Conservation (phyloP, 2,797 vertebrate species). For the Tympanoctomys barrerae region DNA sequence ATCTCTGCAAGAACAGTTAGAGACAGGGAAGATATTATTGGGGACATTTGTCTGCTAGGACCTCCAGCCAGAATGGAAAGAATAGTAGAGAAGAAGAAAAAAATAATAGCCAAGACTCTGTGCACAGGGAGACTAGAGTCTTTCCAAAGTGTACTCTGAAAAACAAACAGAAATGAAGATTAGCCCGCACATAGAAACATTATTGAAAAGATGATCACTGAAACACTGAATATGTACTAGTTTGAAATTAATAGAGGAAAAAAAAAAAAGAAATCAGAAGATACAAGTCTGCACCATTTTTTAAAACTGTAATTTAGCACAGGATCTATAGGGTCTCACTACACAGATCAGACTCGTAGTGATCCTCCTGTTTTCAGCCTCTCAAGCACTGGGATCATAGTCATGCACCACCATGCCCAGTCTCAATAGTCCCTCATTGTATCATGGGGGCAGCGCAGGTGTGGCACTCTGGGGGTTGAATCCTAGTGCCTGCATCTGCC, state of each 20-base stretch:
- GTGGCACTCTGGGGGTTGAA: too few relatives aligned
- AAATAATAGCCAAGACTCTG: not conserved
- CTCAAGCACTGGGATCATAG: too few relatives aligned
- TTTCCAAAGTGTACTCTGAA: not conserved
- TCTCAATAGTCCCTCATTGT: too few relatives aligned
- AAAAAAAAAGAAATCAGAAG: not conserved
- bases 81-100: not conserved
- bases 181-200: not conserved
- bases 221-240: slow-evolving; percentile 18
- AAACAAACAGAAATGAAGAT: not conserved
- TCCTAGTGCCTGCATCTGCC: too few relatives aligned
- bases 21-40: not conserved
- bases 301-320: too few relatives aligned
- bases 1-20: not conserved
- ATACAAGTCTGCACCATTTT: not conserved
- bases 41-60: not conserved
- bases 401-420: too few relatives aligned
- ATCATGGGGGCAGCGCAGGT: too few relatives aligned
- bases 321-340: too few relatives aligned
- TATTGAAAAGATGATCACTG: slow-evolving; percentile 25
- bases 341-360: too few relatives aligned
- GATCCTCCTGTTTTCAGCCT: too few relatives aligned
- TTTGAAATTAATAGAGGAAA: slow-evolving; percentile 34
- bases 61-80: not conserved
- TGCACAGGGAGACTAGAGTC: not conserved